Evolutionary conservation across 2,888 invertebrate species (phyloP), one percentile per base, ranked within the genome.

Genomic region (Fragum fragum): DNA sequence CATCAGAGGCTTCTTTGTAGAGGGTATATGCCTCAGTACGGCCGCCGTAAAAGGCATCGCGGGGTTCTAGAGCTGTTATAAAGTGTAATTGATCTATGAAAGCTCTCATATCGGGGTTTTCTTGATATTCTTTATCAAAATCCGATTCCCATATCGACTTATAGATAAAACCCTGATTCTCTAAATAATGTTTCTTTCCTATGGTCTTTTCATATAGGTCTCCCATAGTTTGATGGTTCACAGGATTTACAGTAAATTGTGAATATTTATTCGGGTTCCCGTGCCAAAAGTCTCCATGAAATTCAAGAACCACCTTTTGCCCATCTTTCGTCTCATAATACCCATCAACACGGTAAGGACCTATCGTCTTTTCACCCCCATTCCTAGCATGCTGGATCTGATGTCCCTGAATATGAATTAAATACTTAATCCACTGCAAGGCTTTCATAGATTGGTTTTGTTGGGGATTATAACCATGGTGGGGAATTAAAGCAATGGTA

Each of bases 31-130:
- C 88, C 63, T 89, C 87, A 1, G 89, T 89, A 1, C 72, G 32
- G 0, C 92, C 92, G 1, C 92, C 91, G 79, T 73, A 90, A 69
- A 92, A 90, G 9, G 89, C 88, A 68, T 91, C 89, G 28, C 89
- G 73, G 5, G 90, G 89, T 26, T 88, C 70, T 18, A 91, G 29
- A 6, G 85, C 83, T 0, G 79, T 76, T n/a, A 59, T 55, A 2
- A 89, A n/a, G 14, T 86, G 70, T 1, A 84, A 28, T 7, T 36
- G n/a, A 11, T 75, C 55, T 0, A 87, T 53, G 52, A 85, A 89
- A 2, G 42, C 0, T 57, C 74, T 78, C 73, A 90, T 32, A 9
- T 73, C 55, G 1, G n/a, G 42, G 57, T 85, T 59, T 11, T 72
- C 32, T 42, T 85, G 80, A 11, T 84, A 29, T 72, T 85, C 14